Evolutionary conservation across 2,113 vertebrate species (phyloP).

Genomic region (Macrotus californicus): DNA sequence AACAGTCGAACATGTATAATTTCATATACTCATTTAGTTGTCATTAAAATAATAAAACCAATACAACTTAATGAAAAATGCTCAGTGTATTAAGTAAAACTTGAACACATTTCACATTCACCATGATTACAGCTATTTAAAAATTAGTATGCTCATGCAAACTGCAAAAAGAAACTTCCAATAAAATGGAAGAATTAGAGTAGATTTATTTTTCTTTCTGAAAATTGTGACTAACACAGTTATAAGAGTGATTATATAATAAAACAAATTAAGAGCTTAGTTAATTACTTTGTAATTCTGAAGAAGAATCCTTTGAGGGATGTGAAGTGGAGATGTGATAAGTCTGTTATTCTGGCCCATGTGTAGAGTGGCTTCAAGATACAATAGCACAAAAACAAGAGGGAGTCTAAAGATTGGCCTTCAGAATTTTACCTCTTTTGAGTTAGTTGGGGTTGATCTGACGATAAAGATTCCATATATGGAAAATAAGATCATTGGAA

Average conservation of each 20-base stretch:
- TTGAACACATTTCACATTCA: not conserved
- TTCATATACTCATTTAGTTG: not conserved
- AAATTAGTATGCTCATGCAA: not conserved
- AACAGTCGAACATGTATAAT: not conserved
- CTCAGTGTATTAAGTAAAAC: not conserved
- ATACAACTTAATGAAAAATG: not conserved
- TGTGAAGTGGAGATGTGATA: not conserved
- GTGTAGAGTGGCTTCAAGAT: rapidly evolving
- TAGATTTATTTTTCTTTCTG: not conserved
- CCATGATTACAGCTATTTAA: not conserved
- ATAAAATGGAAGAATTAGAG: not conserved
- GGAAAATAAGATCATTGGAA: not conserved
- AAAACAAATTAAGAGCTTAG: conserved; percentile 23
- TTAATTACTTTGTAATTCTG: conserved; percentile 2
- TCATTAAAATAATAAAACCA: not conserved
- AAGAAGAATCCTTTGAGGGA: not conserved
- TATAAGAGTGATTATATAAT: not conserved
- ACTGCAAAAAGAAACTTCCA: not conserved
- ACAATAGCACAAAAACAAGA: not conserved
- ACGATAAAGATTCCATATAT: not conserved
- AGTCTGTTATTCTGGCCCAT: not conserved
- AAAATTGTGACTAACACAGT: not conserved
- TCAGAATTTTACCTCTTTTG: not conserved
- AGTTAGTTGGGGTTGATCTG: not conserved
- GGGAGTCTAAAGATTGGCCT: not conserved